Evolutionary conservation across 2,113 vertebrate genomes (phyloP).

Genomic region (Brachypodius melanocephalos): DNA sequence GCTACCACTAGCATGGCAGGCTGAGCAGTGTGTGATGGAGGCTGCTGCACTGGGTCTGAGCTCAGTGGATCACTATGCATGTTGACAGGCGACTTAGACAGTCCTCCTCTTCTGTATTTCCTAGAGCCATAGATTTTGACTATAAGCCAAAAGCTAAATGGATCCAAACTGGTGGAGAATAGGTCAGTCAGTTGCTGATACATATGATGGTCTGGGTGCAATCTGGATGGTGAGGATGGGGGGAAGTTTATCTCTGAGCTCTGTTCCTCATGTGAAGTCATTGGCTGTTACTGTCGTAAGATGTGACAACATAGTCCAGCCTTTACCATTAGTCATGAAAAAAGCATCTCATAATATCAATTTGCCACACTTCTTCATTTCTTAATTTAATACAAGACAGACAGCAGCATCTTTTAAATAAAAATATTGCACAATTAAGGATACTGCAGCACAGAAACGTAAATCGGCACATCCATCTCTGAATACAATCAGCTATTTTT

Average conservation of each 20-base stretch:
- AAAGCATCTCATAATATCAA: not conserved
- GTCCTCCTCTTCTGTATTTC: not conserved
- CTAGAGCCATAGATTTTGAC: conserved; percentile 10
- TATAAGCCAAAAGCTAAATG: conserved; percentile 5
- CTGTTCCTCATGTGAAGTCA: not conserved
- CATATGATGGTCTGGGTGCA: not conserved
- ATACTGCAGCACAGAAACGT: not conserved
- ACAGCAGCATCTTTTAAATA: not conserved
- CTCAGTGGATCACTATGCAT: not conserved
- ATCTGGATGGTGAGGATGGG: not conserved
- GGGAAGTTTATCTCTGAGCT: not conserved
- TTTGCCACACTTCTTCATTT: not conserved
- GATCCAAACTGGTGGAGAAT: not conserved
- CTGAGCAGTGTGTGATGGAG: not conserved
- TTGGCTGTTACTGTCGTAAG: not conserved
- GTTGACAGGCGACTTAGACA: not conserved
- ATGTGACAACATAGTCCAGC: not conserved
- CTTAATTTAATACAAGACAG: not conserved
- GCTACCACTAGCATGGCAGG: not conserved
- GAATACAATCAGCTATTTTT: not conserved
- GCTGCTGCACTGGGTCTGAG: not conserved
- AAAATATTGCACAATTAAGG: not conserved
- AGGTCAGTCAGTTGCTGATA: not conserved
- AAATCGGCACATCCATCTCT: not conserved
- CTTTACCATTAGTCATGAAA: not conserved